Base-by-base conservation (phyloP, 2,113 vertebrate genomes). In the Caloenas nicobarica region DNA sequence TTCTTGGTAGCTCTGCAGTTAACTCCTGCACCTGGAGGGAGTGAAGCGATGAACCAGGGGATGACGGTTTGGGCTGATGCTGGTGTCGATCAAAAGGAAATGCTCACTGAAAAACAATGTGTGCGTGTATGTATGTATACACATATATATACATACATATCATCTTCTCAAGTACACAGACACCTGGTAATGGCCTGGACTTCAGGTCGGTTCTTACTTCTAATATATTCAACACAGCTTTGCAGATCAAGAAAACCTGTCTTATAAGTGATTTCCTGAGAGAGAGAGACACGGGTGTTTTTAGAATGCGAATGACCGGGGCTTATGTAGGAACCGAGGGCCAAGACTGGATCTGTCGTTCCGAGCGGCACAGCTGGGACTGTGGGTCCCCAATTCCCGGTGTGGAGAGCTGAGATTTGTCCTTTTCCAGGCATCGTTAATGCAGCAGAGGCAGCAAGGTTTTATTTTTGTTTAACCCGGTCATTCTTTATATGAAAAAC, bases 251-350 rank as follows among this genome's bases (percentile, higher is more conserved):
- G 58, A 86, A 29, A 9, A 1, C 19, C 16, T n/a, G 25, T 54
- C 58, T 50, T 68, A 9, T 5, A 23, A 66, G 58, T 29, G 48
- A 5, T 44, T 77, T 66, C 10, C 23, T 11, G 13, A 34, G 34
- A 44, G 69, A 44, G 44, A 69, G 13, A 54, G 1, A 28, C 0
- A 9, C 0, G 3, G 1, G 1, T 65, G 26, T 77, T 83, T 88
- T 71, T 78, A 36, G 78, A 28, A 40, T 4, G 54, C 0, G 0
- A 57, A n/a, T 78, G 68, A 51, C 25, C 31, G 31, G 72, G 60
- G 1, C 73, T 91, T 79, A 34, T 46, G 31, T 65, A 51, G 71
- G 69, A 62, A 7, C 21, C 11, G 26, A 22, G 40, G 22, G 12
- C 51, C 38, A 25, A 69, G 40, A 22, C 58, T 19, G 56, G 23